A percentile compares a stretch with the other conserved stretches of the same genome.
phyloP scores from a whole-genome alignment of 2,888 invertebrate genomes.

The Eutolmus rufibarbis region DNA sequence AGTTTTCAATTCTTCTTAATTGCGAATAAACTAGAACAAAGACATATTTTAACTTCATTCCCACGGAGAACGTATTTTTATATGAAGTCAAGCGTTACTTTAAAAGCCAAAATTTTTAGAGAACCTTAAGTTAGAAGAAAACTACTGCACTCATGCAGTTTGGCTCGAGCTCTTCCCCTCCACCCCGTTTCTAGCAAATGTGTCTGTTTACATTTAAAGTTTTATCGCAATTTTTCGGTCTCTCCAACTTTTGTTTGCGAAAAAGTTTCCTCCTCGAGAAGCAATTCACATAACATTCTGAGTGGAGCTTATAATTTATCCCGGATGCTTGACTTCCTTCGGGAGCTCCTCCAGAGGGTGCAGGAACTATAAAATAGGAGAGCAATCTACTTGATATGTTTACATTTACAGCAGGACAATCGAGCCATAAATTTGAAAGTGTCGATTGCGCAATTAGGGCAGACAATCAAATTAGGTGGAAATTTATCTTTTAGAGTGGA shows the following conservation, averaged over 20 bases:
- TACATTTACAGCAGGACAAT: not conserved
- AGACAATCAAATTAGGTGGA: not conserved
- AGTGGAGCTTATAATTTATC: not conserved
- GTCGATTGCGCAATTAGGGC: not conserved
- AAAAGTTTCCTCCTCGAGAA: not conserved
- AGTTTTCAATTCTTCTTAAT: not conserved
- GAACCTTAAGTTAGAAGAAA: not conserved
- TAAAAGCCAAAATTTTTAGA: not conserved
- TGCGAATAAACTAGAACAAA: not conserved
- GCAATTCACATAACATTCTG: not conserved
- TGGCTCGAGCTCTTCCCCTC: not conserved
- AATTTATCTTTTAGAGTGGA: not conserved
- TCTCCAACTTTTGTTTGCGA: not conserved
- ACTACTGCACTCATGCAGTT: not conserved
- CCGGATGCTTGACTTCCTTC: not conserved
- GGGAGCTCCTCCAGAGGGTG: not conserved
- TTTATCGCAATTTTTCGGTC: conserved; percentile 7
- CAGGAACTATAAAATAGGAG: not conserved
- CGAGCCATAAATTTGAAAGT: not conserved
- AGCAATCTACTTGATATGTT: not conserved
- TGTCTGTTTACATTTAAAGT: conserved; percentile 25
- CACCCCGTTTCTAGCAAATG: not conserved
- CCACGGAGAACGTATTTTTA: not conserved
- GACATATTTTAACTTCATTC: not conserved
- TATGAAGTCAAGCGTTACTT: not conserved